Percentiles rank a stretch among this genome's conserved stretches.
These are phyloP conservation scores for Asarcornis scutulata DNA, from an alignment of 2,113 vertebrate genomes.

Conservation along the genomic window DNA sequence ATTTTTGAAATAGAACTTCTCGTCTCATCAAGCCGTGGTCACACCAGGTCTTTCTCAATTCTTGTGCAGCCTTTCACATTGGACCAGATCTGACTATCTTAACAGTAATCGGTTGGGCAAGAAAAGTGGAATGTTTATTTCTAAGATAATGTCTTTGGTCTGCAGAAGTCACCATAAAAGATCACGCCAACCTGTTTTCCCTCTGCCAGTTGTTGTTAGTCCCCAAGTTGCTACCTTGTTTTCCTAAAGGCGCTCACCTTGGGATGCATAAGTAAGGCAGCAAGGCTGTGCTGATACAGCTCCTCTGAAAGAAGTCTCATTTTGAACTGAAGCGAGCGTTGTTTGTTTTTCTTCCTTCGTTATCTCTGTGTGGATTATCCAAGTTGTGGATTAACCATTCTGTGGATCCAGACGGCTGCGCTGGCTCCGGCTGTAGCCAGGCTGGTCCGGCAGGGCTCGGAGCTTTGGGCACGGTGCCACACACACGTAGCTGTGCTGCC, in stretches of 20 bases:
- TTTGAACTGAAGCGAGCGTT: constrained; percentile 16
- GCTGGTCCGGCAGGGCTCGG: constrained; percentile 32
- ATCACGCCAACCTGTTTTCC: background rate
- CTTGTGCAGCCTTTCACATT: background rate
- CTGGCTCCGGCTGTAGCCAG: background rate
- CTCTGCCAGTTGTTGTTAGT: background rate
- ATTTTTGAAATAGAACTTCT: background rate
- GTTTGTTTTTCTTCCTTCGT: constrained; percentile 52
- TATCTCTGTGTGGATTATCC: constrained; percentile 61
- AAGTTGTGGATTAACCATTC: constrained; percentile 65
- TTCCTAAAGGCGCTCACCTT: background rate
- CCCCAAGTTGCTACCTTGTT: background rate
- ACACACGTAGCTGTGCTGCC: background rate
- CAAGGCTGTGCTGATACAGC: background rate
- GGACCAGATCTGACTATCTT: background rate
- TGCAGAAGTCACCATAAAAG: background rate
- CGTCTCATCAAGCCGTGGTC: background rate
- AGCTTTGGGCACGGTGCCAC: constrained; percentile 39
- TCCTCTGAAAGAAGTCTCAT: constrained; percentile 16
- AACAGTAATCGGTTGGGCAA: background rate
- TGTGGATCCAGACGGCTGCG: constrained; percentile 16
- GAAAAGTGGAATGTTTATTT: background rate
- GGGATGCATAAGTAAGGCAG: background rate
- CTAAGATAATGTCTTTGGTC: background rate
- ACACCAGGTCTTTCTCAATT: background rate